Conservation (phyloP, 2,797 vertebrate genomes). For the Thamnophis elegans region DNA sequence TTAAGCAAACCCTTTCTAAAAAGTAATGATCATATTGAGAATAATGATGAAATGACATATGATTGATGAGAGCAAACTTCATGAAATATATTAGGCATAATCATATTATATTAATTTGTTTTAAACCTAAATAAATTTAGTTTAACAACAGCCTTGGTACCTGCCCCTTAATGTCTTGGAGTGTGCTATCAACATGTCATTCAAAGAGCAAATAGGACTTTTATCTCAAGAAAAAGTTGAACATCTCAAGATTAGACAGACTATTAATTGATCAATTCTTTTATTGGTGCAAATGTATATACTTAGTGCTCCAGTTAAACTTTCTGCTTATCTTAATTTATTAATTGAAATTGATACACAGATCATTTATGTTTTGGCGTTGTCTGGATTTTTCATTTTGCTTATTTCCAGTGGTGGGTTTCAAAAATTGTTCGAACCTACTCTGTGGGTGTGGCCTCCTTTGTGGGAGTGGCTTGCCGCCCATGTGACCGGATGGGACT, state of each 20-base stretch:
- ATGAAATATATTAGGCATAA: neutral
- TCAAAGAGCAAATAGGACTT: neutral
- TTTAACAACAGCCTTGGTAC: neutral
- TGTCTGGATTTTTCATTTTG: neutral
- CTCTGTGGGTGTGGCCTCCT: too few species aligned
- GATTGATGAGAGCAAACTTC: neutral
- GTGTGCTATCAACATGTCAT: neutral
- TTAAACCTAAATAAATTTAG: neutral
- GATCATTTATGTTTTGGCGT: neutral
- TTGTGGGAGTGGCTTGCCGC: too few species aligned
- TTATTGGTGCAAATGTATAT: neutral
- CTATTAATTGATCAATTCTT: neutral
- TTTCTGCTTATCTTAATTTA: neutral
- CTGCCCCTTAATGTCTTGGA: neutral
- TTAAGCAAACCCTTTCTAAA: neutral
- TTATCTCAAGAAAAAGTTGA: neutral
- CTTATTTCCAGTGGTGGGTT: too few species aligned
- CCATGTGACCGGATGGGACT: too few species aligned
- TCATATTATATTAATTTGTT: neutral
- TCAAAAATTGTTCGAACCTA: too few species aligned
- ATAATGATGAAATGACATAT: neutral
- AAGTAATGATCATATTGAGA: neutral
- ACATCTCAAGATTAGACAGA: neutral
- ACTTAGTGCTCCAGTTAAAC: too few species aligned
- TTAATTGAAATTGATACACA: neutral